Percentiles rank a stretch among this genome's conserved stretches.
Conservation (phyloP, 2,888 invertebrate species). For the Idaea aversata region DNA sequence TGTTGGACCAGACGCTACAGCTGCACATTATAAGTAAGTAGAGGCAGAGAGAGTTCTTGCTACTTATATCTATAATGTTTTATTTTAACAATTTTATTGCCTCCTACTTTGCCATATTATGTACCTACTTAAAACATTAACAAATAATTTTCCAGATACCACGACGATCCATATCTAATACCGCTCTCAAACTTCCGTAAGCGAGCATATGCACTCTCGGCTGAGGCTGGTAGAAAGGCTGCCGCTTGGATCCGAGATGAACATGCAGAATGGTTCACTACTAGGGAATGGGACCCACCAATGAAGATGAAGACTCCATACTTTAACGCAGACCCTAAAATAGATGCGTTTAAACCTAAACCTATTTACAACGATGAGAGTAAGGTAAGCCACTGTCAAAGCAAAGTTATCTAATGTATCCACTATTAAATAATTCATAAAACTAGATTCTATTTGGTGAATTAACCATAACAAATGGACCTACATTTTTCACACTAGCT, state of each 20-base stretch:
- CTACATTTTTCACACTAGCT: too few relatives aligned
- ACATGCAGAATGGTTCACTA: slow-evolving; percentile 85
- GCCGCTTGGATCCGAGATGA: slow-evolving; percentile 90
- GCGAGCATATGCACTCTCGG: slow-evolving; percentile 87
- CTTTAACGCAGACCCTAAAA: slow-evolving; percentile 81
- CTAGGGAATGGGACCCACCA: slow-evolving; percentile 82
- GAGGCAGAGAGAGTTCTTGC: neutral
- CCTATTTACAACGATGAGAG: slow-evolving; percentile 85
- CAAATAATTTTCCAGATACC: slow-evolving; percentile 78
- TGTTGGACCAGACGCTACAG: slow-evolving; percentile 88
- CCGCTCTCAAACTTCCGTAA: slow-evolving; percentile 86
- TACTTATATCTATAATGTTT: neutral
- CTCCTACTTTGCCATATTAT: neutral
- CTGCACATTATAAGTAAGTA: slow-evolving; percentile 88
- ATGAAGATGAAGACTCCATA: slow-evolving; percentile 71
- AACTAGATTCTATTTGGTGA: too few relatives aligned
- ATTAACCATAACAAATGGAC: too few relatives aligned
- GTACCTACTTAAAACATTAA: neutral
- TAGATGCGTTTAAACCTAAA: slow-evolving; percentile 85
- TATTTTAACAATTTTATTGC: neutral
- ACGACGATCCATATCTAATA: slow-evolving; percentile 94
- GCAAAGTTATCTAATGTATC: too few relatives aligned
- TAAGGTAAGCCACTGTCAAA: slow-evolving; percentile 70
- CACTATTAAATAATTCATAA: too few relatives aligned
- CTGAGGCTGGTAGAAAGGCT: slow-evolving; percentile 92